phyloP scores from a whole-genome alignment of 2,888 invertebrate species.

The Tetranychus piercei region DNA sequence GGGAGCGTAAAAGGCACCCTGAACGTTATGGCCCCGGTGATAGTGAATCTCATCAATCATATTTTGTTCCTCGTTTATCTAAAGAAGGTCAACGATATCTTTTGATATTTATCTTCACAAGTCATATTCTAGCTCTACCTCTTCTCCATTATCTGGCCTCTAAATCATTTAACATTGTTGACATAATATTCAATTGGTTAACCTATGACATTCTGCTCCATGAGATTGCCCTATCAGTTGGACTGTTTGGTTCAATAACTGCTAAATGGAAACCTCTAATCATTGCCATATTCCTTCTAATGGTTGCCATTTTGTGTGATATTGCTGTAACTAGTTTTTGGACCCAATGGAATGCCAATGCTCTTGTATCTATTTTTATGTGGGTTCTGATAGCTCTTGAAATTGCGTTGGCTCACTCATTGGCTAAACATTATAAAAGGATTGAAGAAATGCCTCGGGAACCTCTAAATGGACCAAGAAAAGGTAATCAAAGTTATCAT shows the following conservation, averaged over 20 bases:
- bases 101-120: not conserved
- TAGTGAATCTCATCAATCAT: not conserved
- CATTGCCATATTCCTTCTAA: constrained; percentile 5
- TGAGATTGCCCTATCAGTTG: not conserved
- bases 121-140: not conserved
- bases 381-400: constrained; percentile 7
- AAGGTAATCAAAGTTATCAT: constrained; percentile 8
- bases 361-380: not conserved
- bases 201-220: constrained; percentile 6
- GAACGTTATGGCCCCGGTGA: constrained; percentile 4
- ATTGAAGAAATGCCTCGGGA: constrained; percentile 8
- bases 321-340: not conserved
- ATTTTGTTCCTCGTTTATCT: not conserved
- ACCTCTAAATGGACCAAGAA: not conserved
- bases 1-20: constrained; percentile 9
- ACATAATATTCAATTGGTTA: not conserved
- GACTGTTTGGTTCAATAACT: not conserved
- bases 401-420: not conserved
- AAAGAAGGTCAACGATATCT: constrained; percentile 1
- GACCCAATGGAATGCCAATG: not conserved
- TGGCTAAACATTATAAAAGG: constrained; percentile 8
- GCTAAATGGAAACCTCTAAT: constrained; percentile 3
- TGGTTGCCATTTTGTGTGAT: constrained; percentile 8
- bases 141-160: constrained; percentile 3
- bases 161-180: not conserved